A percentile compares a stretch with the other conserved stretches of the same genome.
Evolutionary conservation across 2,113 vertebrate genomes (phyloP).

Genomic region (Limnothrissa miodon): DNA sequence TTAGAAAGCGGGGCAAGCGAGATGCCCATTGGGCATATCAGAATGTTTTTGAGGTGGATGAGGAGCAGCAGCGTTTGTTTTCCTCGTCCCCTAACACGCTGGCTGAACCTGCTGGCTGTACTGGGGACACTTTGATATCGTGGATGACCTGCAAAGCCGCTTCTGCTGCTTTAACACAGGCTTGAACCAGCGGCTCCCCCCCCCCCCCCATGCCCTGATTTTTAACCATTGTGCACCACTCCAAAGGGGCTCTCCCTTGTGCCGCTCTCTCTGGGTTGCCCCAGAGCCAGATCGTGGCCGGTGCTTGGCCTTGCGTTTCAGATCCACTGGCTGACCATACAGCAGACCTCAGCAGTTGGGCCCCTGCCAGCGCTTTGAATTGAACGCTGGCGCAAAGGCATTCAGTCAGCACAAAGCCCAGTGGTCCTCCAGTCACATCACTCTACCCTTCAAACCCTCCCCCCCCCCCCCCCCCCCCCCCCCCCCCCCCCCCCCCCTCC

Average conservation of each 20-base stretch:
- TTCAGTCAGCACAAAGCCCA: conserved; percentile 73
- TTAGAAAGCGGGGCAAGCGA: conserved; percentile 26
- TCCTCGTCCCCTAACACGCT: not conserved
- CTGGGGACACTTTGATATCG: conserved; percentile 3
- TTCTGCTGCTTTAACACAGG: not conserved
- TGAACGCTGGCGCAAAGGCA: conserved; percentile 68
- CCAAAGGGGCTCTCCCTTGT: conserved; percentile 43
- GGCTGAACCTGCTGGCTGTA: not conserved
- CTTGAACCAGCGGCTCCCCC: not conserved
- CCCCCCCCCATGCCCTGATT: conserved; percentile 7
- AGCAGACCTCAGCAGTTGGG: conserved; percentile 71
- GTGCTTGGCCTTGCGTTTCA: conserved; percentile 37
- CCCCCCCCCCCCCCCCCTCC: conserved; percentile 14
- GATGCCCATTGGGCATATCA: not conserved
- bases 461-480: conserved; percentile 23
- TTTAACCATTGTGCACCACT: conserved; percentile 34
- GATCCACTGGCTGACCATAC: conserved; percentile 52
- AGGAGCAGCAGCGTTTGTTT: not conserved
- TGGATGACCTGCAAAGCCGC: conserved; percentile 8
- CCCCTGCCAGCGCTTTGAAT: conserved; percentile 67
- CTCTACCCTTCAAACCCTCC: not conserved
- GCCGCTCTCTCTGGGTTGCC: conserved; percentile 30
- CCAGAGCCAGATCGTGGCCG: conserved; percentile 51
- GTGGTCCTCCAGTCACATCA: conserved; percentile 42
- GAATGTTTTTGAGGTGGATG: conserved; percentile 31